Evolutionary conservation across 2,888 invertebrate genomes (phyloP), one percentile per base, ranked within the genome.

Genomic region (Ormia ochracea): DNA sequence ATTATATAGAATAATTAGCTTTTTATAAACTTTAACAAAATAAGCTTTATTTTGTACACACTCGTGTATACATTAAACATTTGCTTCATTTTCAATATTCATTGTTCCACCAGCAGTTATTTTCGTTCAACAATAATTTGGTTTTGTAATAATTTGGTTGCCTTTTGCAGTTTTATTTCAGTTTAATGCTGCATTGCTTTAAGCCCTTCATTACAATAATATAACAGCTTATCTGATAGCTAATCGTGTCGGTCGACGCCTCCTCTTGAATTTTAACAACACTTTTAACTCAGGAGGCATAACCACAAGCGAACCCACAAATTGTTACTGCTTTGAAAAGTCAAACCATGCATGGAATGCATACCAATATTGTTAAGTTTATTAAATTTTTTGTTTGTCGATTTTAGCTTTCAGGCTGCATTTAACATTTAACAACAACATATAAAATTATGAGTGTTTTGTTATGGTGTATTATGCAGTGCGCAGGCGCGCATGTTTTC

Each of bases 211-310:
- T 83, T 84, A 85, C 87, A 87, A 88, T 88, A 88, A 88, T 88
- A 89, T 87, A 88, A 87, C 86, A 85, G 87, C 87, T 88, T 88
- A 88, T 88, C 89, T 86, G 84, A 83, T 83, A 84, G 84, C 84
- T 85, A 87, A 87, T 88, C 89, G 89, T 89, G 89, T 87, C 85
- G 86, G 83, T 84, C 83, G 85, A 86, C 89, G 88, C 88, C 88
- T 83, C 83, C 83, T 81, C 81, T 70, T 76, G 78, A 82, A 81
- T 73, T 78, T 75, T 72, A 81, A 78, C 80, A 81, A 81, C 81
- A 82, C 81, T 81, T 73, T 81, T 76, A 73, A 69, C 72, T 76
- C 61, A 61, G 65, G 75, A 33, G 78, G 80, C 82, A 74, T 77
- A 58, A 80, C 76, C 79, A 66, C 66, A 80, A 85, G 85, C 86